Conservation (phyloP, 2,797 vertebrate genomes). For the Mus caroli region DNA sequence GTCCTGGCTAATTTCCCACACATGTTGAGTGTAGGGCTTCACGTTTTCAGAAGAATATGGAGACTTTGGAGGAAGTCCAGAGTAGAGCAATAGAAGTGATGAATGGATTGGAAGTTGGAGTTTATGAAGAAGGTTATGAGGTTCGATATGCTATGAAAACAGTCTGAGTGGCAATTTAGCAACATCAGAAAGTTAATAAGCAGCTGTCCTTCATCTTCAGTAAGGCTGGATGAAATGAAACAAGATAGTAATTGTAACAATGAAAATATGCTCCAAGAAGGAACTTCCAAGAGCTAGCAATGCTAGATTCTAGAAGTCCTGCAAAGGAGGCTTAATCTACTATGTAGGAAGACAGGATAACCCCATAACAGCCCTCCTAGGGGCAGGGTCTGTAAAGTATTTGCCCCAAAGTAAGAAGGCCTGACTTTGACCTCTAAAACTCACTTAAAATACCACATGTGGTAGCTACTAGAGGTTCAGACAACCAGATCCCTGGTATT, state of each 20-base stretch:
- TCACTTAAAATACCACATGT: background rate
- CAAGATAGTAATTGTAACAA: conserved; percentile 73
- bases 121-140: conserved; percentile 80
- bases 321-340: background rate
- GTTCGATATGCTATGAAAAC: conserved; percentile 68
- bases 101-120: conserved; percentile 80
- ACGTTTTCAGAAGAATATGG: conserved; percentile 79
- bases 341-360: background rate
- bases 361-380: background rate
- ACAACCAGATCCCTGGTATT: background rate
- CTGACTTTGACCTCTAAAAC: background rate
- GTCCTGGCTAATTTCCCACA: conserved; percentile 81
- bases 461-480: background rate
- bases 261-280: conserved; percentile 40
- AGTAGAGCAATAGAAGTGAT: conserved; percentile 77
- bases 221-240: conserved; percentile 71
- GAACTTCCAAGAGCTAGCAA: conserved; percentile 58
- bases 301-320: conserved; percentile 57
- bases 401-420: background rate
- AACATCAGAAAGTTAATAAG: conserved; percentile 62
- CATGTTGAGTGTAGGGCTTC: conserved; percentile 69
- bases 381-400: background rate
- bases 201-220: conserved; percentile 76
- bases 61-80: conserved; percentile 80
- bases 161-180: conserved; percentile 73